Conservation (phyloP, 1,140 invertebrate species). For the Solenopsis fugax region DNA sequence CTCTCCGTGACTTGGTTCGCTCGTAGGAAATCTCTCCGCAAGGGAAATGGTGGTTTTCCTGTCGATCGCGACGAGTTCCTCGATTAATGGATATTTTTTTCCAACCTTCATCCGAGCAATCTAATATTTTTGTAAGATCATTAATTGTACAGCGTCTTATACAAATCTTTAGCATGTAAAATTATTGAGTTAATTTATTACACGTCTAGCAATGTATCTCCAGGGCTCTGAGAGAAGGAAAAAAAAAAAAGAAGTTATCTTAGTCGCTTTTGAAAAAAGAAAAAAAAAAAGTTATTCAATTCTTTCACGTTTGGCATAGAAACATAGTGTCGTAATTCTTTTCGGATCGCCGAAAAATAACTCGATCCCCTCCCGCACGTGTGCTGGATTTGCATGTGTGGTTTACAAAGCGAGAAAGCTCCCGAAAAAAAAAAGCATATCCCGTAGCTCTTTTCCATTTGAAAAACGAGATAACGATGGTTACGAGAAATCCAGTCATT, state of each 20-base stretch:
- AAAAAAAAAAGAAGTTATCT: neutral
- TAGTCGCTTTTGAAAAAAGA: neutral
- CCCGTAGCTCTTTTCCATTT: neutral
- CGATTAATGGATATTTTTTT: slow-evolving; percentile 45
- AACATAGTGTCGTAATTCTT: slow-evolving; percentile 27
- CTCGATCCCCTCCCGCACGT: neutral
- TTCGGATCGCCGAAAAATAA: slow-evolving; percentile 34
- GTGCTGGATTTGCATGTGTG: slow-evolving; percentile 40
- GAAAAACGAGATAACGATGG: slow-evolving; percentile 37
- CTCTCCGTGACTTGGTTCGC: slow-evolving; percentile 41
- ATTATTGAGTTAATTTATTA: neutral
- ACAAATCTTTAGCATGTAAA: neutral
- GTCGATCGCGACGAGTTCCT: neutral
- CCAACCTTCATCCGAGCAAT: neutral
- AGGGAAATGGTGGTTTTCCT: slow-evolving; percentile 12
- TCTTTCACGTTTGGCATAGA: neutral
- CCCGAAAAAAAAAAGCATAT: slow-evolving; percentile 12
- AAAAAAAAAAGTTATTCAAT: neutral
- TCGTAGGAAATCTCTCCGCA: slow-evolving; percentile 25
- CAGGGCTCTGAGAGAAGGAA: too few species aligned
- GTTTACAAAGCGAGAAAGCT: slow-evolving; percentile 18
- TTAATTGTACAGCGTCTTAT: neutral
- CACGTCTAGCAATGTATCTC: neutral
- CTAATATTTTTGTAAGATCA: neutral
- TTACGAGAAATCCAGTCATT: slow-evolving; percentile 15